These are phyloP conservation scores for Caenorhabditis macrosperma DNA, from an alignment of 2,888 invertebrate genomes.

Conservation along the genomic window DNA sequence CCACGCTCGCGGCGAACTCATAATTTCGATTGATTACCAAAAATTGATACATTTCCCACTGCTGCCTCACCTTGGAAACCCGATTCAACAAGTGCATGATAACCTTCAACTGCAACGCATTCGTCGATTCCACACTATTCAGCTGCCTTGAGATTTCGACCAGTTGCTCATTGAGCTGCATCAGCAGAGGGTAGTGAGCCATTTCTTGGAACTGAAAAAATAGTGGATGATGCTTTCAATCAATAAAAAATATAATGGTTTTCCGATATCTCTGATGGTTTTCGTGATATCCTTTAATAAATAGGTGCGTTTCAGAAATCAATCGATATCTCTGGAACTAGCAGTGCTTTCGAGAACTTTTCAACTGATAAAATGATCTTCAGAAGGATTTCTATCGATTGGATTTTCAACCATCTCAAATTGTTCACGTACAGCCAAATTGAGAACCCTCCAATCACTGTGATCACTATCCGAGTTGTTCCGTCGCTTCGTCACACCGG, in stretches of 20 bases:
- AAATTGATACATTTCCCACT: too few relatives aligned
- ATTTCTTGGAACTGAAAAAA: conserved; percentile 70
- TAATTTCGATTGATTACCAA: too few relatives aligned
- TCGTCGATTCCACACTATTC: conserved; percentile 70
- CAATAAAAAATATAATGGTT: neutral
- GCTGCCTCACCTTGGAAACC: conserved; percentile 65
- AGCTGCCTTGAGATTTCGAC: conserved; percentile 68
- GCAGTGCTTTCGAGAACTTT: too few relatives aligned
- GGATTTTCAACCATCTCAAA: too few relatives aligned
- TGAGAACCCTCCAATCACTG: conserved; percentile 54
- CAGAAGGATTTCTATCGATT: too few relatives aligned
- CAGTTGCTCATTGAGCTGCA: conserved; percentile 72
- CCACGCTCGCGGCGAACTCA: too few relatives aligned
- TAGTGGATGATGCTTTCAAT: neutral
- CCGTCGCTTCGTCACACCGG: conserved; percentile 14
- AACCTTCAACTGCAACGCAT: conserved; percentile 69
- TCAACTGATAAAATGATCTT: neutral
- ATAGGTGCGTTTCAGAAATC: too few relatives aligned
- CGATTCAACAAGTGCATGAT: conserved; percentile 67
- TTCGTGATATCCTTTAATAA: neutral
- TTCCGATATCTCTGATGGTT: neutral
- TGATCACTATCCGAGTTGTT: conserved; percentile 52
- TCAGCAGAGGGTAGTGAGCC: conserved; percentile 69
- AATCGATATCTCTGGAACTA: too few relatives aligned
- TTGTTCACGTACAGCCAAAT: conserved; percentile 40